A percentile compares a stretch with the other conserved stretches of the same genome.
Conservation (phyloP, 2,888 invertebrate species). For the Ochropacha duplaris region DNA sequence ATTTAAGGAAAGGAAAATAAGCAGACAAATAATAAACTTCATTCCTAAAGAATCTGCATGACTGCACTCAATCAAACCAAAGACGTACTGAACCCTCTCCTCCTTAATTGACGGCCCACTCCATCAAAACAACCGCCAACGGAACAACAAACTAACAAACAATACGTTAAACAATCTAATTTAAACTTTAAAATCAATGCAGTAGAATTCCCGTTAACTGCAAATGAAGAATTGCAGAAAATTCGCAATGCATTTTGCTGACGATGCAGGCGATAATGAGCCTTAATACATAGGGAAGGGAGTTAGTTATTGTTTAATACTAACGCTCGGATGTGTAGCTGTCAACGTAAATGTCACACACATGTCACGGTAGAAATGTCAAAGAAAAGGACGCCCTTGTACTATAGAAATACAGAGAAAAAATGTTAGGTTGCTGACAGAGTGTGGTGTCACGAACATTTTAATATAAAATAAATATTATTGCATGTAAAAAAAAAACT, state of each 20-base stretch:
- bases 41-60: conserved; percentile 71
- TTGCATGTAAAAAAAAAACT: no score
- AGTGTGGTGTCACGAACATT: conserved; percentile 6
- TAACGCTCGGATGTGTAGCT: conserved; percentile 46
- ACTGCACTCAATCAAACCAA: conserved; percentile 75
- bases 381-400: conserved; percentile 57
- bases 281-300: conserved; percentile 25
- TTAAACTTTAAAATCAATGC: conserved; percentile 38
- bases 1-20: no score
- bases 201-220: conserved; percentile 34
- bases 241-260: conserved; percentile 35
- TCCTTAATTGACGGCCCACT: conserved; percentile 79
- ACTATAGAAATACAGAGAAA: conserved; percentile 43
- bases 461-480: neutral
- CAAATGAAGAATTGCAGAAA: conserved; percentile 42
- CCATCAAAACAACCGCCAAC: conserved; percentile 75
- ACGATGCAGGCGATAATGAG: conserved; percentile 24
- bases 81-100: conserved; percentile 67
- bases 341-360: conserved; percentile 69
- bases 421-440: conserved; percentile 27
- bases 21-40: conserved; percentile 24
- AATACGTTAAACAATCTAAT: conserved; percentile 29
- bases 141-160: conserved; percentile 37
- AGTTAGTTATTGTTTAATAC: conserved; percentile 17
- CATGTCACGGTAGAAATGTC: conserved; percentile 59